phyloP scores from a whole-genome alignment of 2,797 vertebrate species.

The Leontopithecus rosalia region DNA sequence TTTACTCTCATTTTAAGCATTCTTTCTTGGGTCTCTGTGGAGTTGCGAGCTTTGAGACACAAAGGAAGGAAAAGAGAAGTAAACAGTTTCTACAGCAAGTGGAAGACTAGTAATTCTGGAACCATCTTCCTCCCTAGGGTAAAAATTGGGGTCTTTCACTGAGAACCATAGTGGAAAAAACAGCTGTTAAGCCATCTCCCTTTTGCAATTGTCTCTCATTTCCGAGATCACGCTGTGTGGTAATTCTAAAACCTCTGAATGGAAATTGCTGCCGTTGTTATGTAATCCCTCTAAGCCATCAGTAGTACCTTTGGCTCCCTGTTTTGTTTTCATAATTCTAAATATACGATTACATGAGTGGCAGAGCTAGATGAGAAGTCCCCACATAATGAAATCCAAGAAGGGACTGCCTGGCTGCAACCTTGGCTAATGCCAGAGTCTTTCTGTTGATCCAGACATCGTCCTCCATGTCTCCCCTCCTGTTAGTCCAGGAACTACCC shows the following conservation, averaged over 20 bases:
- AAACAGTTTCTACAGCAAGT: conserved; percentile 49
- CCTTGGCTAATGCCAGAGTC: background rate
- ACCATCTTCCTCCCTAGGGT: conserved; percentile 2
- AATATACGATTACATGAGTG: conserved; percentile 60
- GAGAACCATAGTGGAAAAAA: conserved; percentile 53
- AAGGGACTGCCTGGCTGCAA: background rate
- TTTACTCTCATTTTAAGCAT: conserved; percentile 61
- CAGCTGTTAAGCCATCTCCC: conserved; percentile 41
- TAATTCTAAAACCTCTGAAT: conserved; percentile 71
- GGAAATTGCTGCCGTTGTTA: conserved; percentile 67
- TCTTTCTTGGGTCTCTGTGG: conserved; percentile 53
- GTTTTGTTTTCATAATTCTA: conserved; percentile 71
- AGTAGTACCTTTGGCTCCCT: conserved; percentile 65
- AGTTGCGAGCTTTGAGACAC: conserved; percentile 60
- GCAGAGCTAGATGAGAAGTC: conserved; percentile 61
- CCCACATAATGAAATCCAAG: conserved; percentile 39
- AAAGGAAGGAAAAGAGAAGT: conserved; percentile 55
- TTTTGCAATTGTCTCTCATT: conserved; percentile 73
- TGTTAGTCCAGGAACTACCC: conserved; percentile 59
- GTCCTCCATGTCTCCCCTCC: conserved; percentile 12
- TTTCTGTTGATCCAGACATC: conserved; percentile 58
- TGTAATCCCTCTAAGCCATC: conserved; percentile 61
- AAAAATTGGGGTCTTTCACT: conserved; percentile 57
- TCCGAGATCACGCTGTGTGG: background rate
- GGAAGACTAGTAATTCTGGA: background rate